Conservation (phyloP, 1,140 invertebrate genomes). For the Pollicipes pollicipes region DNA sequence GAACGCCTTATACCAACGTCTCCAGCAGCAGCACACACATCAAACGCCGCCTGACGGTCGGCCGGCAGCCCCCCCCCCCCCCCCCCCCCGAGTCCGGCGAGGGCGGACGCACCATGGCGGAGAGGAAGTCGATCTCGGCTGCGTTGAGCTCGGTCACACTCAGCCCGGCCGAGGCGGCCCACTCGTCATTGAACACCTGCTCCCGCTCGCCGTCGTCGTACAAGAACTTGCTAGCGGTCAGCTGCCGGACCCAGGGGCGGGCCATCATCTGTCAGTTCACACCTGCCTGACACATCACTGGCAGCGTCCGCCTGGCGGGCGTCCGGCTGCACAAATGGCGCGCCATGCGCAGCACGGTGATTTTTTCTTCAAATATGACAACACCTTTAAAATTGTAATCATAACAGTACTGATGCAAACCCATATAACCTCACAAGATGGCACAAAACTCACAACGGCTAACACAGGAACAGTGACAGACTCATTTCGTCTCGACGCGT, state of each 20-base stretch:
- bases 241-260: conserved; percentile 37
- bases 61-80: too few relatives aligned
- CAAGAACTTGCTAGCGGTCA: conserved; percentile 87
- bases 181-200: conserved; percentile 70
- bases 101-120: conserved; percentile 75
- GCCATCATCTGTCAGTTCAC: neutral
- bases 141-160: conserved; percentile 53
- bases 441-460: neutral
- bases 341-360: too few relatives aligned
- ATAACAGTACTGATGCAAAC: too few relatives aligned
- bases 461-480: neutral
- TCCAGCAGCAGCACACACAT: too few relatives aligned
- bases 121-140: conserved; percentile 70
- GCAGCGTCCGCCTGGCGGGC: too few relatives aligned
- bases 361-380: too few relatives aligned
- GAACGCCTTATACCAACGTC: too few relatives aligned
- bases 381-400: too few relatives aligned
- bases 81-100: too few relatives aligned
- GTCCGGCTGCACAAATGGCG: neutral
- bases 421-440: neutral
- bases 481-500: neutral
- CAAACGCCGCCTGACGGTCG: too few relatives aligned
- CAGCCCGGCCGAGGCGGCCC: conserved; percentile 62
- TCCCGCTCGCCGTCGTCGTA: conserved; percentile 79
- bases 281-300: neutral